These are phyloP conservation scores for Steatornis caripensis DNA, from an alignment of 2,113 vertebrate genomes.

Conservation along the genomic window DNA sequence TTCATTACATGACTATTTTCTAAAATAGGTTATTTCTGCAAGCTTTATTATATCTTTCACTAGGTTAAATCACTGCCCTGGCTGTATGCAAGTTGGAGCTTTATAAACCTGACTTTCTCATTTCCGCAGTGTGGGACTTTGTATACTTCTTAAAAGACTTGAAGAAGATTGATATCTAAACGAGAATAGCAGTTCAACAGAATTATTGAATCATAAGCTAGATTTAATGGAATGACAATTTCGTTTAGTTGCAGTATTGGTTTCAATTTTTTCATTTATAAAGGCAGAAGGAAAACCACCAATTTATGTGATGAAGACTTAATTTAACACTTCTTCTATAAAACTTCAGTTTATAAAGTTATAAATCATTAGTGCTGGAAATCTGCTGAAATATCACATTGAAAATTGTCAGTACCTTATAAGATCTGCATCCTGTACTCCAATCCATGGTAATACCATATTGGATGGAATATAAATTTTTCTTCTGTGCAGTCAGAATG, in stretches of 20 bases:
- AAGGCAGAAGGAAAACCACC: neutral
- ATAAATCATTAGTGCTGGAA: conserved; percentile 3
- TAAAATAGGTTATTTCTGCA: neutral
- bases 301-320: neutral
- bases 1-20: neutral
- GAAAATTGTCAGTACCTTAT: neutral
- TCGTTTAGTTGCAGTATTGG: neutral
- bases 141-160: neutral
- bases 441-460: neutral
- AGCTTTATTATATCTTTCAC: neutral
- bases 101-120: neutral
- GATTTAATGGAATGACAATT: conserved; percentile 31
- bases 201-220: conserved; percentile 10
- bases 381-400: neutral
- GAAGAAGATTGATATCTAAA: neutral
- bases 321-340: neutral
- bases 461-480: neutral
- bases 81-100: neutral
- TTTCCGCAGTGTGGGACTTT: neutral
- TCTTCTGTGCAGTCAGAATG: neutral
- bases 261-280: conserved; percentile 23
- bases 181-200: neutral
- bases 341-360: neutral
- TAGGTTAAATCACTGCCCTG: neutral
- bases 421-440: neutral